phyloP scores from a whole-genome alignment of 1,140 invertebrate genomes.

The Dinoponera quadriceps region DNA sequence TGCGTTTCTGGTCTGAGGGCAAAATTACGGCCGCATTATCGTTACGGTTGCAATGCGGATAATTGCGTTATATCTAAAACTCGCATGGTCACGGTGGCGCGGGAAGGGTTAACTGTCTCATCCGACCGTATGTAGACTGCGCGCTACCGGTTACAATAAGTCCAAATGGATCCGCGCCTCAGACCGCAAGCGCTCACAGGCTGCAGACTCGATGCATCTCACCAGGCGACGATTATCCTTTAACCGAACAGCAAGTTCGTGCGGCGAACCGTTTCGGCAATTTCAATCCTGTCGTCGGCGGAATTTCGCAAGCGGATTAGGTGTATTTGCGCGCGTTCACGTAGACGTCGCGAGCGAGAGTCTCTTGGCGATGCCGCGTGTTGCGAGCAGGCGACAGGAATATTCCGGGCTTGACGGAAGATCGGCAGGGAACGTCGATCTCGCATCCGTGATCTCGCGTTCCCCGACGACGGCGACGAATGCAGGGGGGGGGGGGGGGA shows the following conservation, averaged over 20 bases:
- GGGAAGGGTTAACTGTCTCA: not conserved
- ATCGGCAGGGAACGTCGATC: conserved; percentile 19
- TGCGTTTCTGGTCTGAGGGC: not conserved
- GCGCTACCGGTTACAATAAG: conserved; percentile 30
- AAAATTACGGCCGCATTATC: not conserved
- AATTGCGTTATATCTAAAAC: conserved; percentile 1
- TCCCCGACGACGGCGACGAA: conserved; percentile 11
- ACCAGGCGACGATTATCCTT: conserved; percentile 35
- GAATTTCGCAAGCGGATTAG: conserved; percentile 47
- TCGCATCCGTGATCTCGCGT: not conserved
- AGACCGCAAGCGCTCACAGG: conserved; percentile 13
- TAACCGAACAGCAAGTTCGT: conserved; percentile 36
- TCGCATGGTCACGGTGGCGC: not conserved
- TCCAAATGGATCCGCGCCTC: conserved; percentile 12
- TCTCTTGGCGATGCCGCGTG: conserved; percentile 4
- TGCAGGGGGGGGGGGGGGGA: not conserved
- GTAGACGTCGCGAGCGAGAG: conserved; percentile 36
- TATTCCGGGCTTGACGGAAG: conserved; percentile 12
- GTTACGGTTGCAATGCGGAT: not conserved
- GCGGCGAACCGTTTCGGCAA: conserved; percentile 38
- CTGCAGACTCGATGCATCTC: conserved; percentile 18
- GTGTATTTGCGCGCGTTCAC: conserved; percentile 49
- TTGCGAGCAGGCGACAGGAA: conserved; percentile 5
- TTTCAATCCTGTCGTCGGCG: conserved; percentile 42
- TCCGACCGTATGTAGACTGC: not conserved